Conservation (phyloP, 2,797 vertebrate genomes). For the Phrynocephalus forsythii region DNA sequence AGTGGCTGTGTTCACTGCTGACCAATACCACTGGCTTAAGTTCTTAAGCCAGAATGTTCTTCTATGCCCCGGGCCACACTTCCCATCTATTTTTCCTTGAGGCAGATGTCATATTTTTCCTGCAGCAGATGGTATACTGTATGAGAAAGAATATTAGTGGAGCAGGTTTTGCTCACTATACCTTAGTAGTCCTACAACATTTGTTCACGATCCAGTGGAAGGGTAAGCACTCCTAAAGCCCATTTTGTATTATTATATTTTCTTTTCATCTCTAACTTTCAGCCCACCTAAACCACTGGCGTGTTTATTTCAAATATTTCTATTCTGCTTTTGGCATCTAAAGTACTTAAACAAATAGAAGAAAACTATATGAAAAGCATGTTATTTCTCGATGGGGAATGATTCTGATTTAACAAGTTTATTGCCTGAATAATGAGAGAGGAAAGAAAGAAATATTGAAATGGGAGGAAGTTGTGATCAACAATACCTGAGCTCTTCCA, state of each 20-base stretch:
- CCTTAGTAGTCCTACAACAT: neutral
- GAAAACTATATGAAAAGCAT: neutral
- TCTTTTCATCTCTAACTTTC: neutral
- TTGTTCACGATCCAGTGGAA: neutral
- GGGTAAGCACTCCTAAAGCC: neutral
- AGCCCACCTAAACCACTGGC: neutral
- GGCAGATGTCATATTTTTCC: no score
- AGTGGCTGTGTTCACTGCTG: no score
- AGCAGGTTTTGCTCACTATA: neutral
- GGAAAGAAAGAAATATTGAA: conserved; percentile 6
- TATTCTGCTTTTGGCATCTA: neutral
- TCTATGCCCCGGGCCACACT: no score
- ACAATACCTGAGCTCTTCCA: conserved; percentile 93
- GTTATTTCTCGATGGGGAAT: neutral
- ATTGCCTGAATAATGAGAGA: neutral
- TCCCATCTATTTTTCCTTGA: no score
- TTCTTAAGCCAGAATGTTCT: no score
- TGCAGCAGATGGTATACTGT: no score
- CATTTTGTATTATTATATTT: neutral
- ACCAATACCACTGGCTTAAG: no score
- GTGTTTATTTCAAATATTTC: neutral
- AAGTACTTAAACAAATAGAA: neutral
- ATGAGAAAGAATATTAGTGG: neutral
- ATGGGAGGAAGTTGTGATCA: neutral
- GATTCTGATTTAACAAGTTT: neutral